phyloP scores from a whole-genome alignment of 2,888 invertebrate species.

The Lathronympha strigana region DNA sequence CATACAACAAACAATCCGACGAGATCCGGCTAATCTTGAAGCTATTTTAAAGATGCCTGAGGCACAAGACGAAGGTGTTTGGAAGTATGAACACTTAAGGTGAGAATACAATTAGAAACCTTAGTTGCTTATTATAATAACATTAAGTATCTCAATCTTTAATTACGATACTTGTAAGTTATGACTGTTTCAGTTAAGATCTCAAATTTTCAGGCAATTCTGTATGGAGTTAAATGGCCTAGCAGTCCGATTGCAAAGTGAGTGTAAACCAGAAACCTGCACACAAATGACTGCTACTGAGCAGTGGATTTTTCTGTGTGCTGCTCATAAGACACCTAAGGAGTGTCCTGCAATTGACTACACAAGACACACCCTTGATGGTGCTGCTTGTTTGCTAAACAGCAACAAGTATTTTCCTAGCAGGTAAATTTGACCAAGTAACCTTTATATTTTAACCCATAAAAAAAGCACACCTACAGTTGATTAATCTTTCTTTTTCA shows the following conservation, averaged over 20 bases:
- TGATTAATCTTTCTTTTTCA: not conserved
- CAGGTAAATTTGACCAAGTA: constrained; percentile 85
- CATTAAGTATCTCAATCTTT: no score
- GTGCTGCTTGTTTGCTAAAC: constrained; percentile 98
- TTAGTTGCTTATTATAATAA: not conserved
- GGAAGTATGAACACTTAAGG: constrained; percentile 99
- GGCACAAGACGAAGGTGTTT: constrained; percentile 98
- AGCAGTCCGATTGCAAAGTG: constrained; percentile 97
- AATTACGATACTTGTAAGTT: not conserved
- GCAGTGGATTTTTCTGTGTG: constrained; percentile 99
- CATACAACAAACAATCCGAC: constrained; percentile 98
- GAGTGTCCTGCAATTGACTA: constrained; percentile 99
- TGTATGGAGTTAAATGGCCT: constrained; percentile 99
- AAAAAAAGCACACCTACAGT: no score
- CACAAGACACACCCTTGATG: constrained; percentile 98
- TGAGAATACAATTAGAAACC: constrained; percentile 58
- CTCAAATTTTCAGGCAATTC: constrained; percentile 90
- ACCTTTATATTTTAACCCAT: no score
- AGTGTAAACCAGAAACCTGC: constrained; percentile 98
- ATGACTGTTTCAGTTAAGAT: not conserved
- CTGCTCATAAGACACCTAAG: constrained; percentile 99
- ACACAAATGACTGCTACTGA: constrained; percentile 99
- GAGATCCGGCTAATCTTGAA: constrained; percentile 96
- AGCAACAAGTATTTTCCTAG: constrained; percentile 99
- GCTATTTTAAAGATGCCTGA: constrained; percentile 98